Conservation (phyloP, 2,113 vertebrate genomes). For the Erythrocercus mccallii region DNA sequence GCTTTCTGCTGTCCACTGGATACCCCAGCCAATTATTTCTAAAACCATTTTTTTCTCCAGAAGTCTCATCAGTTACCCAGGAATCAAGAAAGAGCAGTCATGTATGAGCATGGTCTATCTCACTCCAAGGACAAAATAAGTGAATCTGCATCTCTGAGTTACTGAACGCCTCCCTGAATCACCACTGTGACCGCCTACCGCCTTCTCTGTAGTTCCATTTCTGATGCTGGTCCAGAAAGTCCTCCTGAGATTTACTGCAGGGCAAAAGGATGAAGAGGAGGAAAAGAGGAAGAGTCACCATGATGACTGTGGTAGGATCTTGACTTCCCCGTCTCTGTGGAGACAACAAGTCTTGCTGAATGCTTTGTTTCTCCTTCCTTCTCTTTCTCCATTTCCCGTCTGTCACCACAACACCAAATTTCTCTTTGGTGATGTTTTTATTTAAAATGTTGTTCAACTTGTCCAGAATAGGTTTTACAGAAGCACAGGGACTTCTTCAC, state of each 20-base stretch:
- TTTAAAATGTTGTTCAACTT: not conserved
- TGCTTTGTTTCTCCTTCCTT: not conserved
- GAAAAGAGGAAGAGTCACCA: conserved; percentile 17
- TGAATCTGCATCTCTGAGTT: not conserved
- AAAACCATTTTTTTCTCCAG: not conserved
- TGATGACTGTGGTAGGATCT: not conserved
- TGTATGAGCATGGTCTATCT: not conserved
- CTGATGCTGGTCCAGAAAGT: conserved; percentile 33
- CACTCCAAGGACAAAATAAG: not conserved
- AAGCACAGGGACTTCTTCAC: not conserved
- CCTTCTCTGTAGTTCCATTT: conserved; percentile 75
- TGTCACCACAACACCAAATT: not conserved
- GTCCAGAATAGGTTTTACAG: not conserved
- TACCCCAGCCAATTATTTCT: not conserved
- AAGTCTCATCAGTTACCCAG: not conserved
- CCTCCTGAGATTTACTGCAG: conserved; percentile 20
- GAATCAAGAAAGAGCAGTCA: not conserved
- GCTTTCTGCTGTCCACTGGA: not conserved
- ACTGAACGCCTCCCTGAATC: not conserved
- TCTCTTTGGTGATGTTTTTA: not conserved
- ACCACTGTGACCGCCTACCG: conserved; percentile 36
- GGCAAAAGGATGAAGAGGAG: conserved; percentile 31
- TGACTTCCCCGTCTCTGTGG: not conserved
- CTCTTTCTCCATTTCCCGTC: not conserved
- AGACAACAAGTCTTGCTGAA: not conserved